phyloP scores from a whole-genome alignment of 1,140 invertebrate genomes.

The Eupristina koningsbergeri region DNA sequence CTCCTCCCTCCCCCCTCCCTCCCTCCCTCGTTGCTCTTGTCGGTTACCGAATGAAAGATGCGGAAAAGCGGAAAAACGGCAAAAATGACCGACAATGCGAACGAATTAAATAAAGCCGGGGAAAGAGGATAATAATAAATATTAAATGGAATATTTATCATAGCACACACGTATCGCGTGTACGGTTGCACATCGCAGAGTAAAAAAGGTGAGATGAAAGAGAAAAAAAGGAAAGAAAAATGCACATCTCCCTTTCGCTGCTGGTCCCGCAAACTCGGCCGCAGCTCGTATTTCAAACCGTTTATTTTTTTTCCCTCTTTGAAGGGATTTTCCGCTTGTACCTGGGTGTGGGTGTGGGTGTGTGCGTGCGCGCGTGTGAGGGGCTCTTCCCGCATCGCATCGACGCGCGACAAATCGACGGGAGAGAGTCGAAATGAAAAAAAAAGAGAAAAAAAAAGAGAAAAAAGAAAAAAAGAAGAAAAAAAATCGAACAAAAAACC shows the following conservation, averaged over 20 bases:
- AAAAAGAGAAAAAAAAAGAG: too few species aligned
- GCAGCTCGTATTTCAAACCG: slow-evolving; percentile 26
- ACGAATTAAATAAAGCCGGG: not conserved
- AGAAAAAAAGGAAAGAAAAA: slow-evolving; percentile 12
- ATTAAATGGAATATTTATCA: slow-evolving; percentile 15
- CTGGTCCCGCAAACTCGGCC: not conserved
- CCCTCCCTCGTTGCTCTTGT: not conserved
- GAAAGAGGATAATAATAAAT: not conserved
- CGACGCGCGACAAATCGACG: slow-evolving; percentile 26
- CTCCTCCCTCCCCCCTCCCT: not conserved
- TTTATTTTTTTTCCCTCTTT: not conserved
- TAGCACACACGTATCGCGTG: too few species aligned
- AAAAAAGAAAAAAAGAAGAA: too few species aligned
- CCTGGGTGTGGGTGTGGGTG: too few species aligned
- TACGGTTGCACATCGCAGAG: not conserved
- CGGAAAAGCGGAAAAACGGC: not conserved
- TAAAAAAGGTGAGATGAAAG: not conserved
- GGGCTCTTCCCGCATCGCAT: slow-evolving; percentile 30
- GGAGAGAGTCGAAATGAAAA: too few species aligned
- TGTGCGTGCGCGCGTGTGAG: too few species aligned
- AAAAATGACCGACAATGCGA: not conserved
- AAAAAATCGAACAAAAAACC: not conserved
- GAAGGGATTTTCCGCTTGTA: slow-evolving; percentile 9
- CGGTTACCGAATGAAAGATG: not conserved
- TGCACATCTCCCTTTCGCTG: slow-evolving; percentile 10